These are phyloP conservation scores for Elephas maximus DNA, from an alignment of 2,113 vertebrate species.

Conservation along the genomic window DNA sequence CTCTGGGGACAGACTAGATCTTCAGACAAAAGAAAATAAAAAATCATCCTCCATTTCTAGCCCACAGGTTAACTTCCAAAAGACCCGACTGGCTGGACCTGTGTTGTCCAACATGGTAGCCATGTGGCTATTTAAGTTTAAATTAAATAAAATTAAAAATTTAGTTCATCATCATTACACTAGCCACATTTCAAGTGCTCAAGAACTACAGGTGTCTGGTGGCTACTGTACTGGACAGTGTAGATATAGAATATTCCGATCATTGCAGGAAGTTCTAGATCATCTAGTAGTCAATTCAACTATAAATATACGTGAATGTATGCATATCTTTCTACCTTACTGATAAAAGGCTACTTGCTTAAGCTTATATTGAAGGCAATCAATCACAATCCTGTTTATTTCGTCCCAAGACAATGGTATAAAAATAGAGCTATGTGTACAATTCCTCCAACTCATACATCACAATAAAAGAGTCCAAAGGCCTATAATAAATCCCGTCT, in stretches of 20 bases:
- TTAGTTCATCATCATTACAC: background rate
- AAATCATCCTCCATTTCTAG: background rate
- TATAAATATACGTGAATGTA: background rate
- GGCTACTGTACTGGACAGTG: too few species aligned
- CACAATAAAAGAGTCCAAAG: background rate
- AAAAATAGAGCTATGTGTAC: constrained; percentile 1
- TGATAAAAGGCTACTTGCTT: background rate
- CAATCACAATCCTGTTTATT: background rate
- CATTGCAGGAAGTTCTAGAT: background rate
- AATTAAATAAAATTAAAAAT: background rate
- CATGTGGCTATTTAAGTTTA: background rate
- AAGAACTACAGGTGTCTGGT: background rate
- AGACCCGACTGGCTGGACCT: background rate
- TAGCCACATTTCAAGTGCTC: background rate
- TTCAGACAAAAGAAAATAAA: constrained; percentile 4
- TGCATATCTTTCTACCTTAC: background rate
- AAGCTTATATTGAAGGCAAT: background rate
- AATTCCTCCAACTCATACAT: background rate
- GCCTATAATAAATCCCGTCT: background rate
- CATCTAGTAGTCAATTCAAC: rapidly evolving
- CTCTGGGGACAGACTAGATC: background rate
- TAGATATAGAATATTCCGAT: background rate
- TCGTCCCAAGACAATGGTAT: background rate
- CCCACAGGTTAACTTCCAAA: background rate
- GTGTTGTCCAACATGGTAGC: background rate